Evolutionary conservation across 2,888 invertebrate species (phyloP).

Genomic region (Saturnia japonica): DNA sequence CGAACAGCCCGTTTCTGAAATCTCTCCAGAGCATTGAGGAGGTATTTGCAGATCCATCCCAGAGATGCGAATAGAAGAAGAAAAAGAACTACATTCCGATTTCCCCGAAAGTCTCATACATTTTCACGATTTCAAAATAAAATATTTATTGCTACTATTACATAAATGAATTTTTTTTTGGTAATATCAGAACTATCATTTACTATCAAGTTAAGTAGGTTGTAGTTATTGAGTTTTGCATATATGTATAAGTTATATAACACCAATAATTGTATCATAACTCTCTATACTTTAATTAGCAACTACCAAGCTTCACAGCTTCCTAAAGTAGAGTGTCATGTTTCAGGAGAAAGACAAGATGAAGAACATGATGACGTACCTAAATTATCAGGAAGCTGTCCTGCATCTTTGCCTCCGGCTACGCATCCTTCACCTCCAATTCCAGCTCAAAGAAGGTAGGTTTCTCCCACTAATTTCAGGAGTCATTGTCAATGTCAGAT

Average conservation of each 20-base stretch:
- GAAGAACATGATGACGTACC: constrained; percentile 60
- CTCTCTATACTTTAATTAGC: background rate
- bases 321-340: background rate
- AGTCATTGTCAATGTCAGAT: background rate
- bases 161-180: too few relatives aligned
- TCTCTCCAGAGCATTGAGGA: too few relatives aligned
- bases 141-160: too few relatives aligned
- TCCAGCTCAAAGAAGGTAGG: constrained; percentile 78
- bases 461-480: background rate
- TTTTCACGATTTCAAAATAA: too few relatives aligned
- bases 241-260: too few relatives aligned
- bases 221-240: too few relatives aligned
- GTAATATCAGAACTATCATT: background rate
- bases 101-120: too few relatives aligned
- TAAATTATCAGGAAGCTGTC: constrained; percentile 68
- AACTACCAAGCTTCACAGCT: background rate
- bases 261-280: background rate
- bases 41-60: too few relatives aligned
- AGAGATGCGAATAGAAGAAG: too few relatives aligned
- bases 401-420: constrained; percentile 68
- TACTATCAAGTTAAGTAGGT: background rate
- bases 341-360: constrained; percentile 58
- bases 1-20: too few relatives aligned
- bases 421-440: constrained; percentile 69
- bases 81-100: too few relatives aligned